A percentile compares a stretch with the other conserved stretches of the same genome.
These are phyloP conservation scores for Sinosuthora webbiana DNA, from an alignment of 2,113 vertebrate species.

Conservation along the genomic window DNA sequence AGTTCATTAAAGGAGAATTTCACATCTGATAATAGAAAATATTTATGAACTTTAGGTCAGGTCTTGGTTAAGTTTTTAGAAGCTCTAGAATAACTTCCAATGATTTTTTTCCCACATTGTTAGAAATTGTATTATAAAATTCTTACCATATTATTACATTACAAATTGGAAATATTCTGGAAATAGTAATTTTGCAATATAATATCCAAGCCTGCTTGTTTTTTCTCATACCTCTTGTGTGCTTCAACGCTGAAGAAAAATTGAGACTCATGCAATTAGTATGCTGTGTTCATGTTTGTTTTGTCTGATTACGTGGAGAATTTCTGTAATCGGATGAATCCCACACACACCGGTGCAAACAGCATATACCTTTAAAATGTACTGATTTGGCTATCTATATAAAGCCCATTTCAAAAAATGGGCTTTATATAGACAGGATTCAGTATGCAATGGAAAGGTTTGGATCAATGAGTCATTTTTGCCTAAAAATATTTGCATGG, in stretches of 20 bases:
- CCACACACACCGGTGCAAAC: neutral
- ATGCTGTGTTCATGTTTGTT: neutral
- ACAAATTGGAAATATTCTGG: neutral
- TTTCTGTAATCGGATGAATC: neutral
- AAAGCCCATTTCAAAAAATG: neutral
- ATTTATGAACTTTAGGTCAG: neutral
- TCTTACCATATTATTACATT: accelerated
- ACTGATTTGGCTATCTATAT: neutral
- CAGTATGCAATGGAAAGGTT: neutral
- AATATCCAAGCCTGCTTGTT: neutral
- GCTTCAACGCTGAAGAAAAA: neutral
- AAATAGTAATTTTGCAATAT: neutral
- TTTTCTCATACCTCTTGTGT: neutral
- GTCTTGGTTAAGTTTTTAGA: neutral
- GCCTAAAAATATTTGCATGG: neutral
- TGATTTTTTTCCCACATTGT: neutral
- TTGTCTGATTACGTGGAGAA: neutral
- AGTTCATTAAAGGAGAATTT: neutral
- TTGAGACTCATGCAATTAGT: neutral
- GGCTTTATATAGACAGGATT: neutral
- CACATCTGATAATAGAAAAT: neutral
- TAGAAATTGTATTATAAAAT: neutral
- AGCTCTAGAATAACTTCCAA: neutral
- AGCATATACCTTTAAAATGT: neutral
- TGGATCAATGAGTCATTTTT: accelerated